phyloP scores from a whole-genome alignment of 2,888 invertebrate species.

The Cabera pusaria region DNA sequence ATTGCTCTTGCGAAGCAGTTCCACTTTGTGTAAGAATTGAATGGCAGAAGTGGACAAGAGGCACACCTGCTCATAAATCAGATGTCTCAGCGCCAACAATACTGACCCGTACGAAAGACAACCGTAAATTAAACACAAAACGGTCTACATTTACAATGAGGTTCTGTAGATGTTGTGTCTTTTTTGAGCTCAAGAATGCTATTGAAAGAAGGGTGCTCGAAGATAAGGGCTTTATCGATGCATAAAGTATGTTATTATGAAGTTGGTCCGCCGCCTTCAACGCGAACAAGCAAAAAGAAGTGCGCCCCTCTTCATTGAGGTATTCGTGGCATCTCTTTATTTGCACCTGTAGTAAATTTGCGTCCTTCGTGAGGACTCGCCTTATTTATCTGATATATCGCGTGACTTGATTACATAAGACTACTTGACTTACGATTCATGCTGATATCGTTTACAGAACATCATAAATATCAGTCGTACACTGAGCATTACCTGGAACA shows the following conservation, averaged over 20 bases:
- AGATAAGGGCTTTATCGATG: constrained; percentile 76
- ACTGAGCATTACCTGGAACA: constrained; percentile 42
- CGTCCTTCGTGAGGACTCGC: constrained; percentile 37
- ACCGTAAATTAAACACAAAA: constrained; percentile 45
- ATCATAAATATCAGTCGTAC: constrained; percentile 24
- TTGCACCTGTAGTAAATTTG: constrained; percentile 63
- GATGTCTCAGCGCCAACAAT: constrained; percentile 44
- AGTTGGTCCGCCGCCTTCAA: constrained; percentile 52
- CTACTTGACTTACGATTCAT: constrained; percentile 28
- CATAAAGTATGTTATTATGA: constrained; percentile 77
- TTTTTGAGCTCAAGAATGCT: constrained; percentile 59
- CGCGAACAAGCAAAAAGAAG: constrained; percentile 49
- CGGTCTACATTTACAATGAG: constrained; percentile 44
- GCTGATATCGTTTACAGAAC: constrained; percentile 25
- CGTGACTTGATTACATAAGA: constrained; percentile 34
- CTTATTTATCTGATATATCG: constrained; percentile 22
- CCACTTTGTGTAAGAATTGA: constrained; percentile 68
- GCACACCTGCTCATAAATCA: constrained; percentile 70
- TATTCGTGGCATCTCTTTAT: constrained; percentile 58
- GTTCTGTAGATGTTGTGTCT: constrained; percentile 50
- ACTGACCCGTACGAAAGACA: constrained; percentile 38
- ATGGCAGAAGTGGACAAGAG: constrained; percentile 58
- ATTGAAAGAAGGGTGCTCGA: constrained; percentile 69
- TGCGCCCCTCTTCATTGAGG: constrained; percentile 50
- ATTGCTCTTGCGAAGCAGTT: constrained; percentile 55